A percentile compares a stretch with the other conserved stretches of the same genome.
Conservation (phyloP, 2,888 invertebrate genomes). For the Agrochola macilenta region DNA sequence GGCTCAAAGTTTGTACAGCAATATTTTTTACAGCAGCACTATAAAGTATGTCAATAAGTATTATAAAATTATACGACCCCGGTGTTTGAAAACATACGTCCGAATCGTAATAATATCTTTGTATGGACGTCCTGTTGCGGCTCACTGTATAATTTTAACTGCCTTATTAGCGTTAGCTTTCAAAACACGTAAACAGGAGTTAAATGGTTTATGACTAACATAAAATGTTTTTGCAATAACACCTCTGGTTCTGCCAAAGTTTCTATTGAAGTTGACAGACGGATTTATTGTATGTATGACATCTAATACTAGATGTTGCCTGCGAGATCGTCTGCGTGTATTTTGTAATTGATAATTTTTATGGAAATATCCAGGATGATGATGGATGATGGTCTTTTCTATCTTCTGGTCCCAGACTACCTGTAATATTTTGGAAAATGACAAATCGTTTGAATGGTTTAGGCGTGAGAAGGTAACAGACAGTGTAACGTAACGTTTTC, state of each 20-base stretch:
- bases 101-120: slow-evolving; percentile 82
- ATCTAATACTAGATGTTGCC: background rate
- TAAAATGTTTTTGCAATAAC: slow-evolving; percentile 77
- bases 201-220: slow-evolving; percentile 79
- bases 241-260: slow-evolving; percentile 43
- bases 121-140: slow-evolving; percentile 78
- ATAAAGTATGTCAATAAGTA: slow-evolving; percentile 73
- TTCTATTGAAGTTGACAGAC: slow-evolving; percentile 34
- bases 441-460: background rate
- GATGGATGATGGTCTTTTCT: too few species aligned
- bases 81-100: slow-evolving; percentile 84
- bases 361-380: background rate
- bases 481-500: too few species aligned
- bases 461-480: background rate
- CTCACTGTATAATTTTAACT: slow-evolving; percentile 84
- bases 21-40: slow-evolving; percentile 43
- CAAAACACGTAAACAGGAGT: slow-evolving; percentile 83
- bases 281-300: background rate
- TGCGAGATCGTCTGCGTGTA: background rate
- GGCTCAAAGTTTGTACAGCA: slow-evolving; percentile 48
- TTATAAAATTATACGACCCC: slow-evolving; percentile 85
- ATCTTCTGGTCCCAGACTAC: too few species aligned
- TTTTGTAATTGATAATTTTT: background rate
- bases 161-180: slow-evolving; percentile 83
- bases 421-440: background rate